Evolutionary conservation across 2,888 invertebrate genomes (phyloP).

Genomic region (Rosalia funebris): DNA sequence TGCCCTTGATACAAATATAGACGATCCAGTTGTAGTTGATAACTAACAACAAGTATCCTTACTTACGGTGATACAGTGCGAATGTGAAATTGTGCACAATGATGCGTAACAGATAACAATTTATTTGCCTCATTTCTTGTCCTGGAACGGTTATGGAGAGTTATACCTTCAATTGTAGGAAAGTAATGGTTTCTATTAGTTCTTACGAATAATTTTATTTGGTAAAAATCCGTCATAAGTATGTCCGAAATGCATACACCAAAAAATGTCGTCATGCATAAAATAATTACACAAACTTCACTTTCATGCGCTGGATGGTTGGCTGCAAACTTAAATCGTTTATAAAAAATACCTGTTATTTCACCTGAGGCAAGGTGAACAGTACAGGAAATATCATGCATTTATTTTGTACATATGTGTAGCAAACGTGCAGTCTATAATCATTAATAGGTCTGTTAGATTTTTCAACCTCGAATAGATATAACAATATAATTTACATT

Average conservation of each 20-base stretch:
- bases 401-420: neutral
- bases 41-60: no score
- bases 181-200: neutral
- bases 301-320: neutral
- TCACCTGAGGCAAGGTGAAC: conserved; percentile 20
- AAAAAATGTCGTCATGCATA: neutral
- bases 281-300: neutral
- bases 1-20: no score
- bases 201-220: neutral
- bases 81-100: no score
- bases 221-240: neutral
- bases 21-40: no score
- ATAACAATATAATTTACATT: no score
- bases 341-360: conserved; percentile 22
- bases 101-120: no score
- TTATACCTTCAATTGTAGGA: neutral
- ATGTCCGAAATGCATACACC: neutral
- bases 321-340: neutral
- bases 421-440: conserved; percentile 8
- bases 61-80: no score
- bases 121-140: no score
- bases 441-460: no score
- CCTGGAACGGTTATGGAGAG: neutral
- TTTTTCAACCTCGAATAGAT: neutral
- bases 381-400: conserved; percentile 9